These are phyloP conservation scores for Microcebus lehilahytsara DNA, from an alignment of 2,113 vertebrate genomes.

Conservation along the genomic window DNA sequence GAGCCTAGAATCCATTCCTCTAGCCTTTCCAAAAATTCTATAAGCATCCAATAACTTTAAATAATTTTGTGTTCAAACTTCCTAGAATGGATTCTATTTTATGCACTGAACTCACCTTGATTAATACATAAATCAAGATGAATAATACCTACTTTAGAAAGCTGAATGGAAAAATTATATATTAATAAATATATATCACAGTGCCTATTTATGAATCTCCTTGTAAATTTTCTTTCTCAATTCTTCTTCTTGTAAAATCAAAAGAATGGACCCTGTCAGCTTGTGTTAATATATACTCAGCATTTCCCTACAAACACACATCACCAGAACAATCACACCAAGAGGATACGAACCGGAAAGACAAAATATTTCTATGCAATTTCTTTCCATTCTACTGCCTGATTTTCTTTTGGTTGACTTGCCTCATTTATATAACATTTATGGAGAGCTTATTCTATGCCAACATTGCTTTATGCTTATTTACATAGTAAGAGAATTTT, in stretches of 20 bases:
- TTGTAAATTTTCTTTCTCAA: background rate
- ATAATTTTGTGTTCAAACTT: background rate
- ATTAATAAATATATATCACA: background rate
- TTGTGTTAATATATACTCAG: background rate
- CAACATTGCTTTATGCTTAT: background rate
- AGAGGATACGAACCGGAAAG: background rate
- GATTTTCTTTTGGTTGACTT: background rate
- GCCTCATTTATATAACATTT: background rate
- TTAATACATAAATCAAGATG: conserved; percentile 8
- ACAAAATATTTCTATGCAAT: background rate
- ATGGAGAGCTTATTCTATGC: background rate
- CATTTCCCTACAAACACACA: conserved; percentile 29
- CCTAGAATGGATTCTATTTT: background rate
- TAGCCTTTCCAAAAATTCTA: background rate
- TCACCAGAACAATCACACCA: background rate
- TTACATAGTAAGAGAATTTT: background rate
- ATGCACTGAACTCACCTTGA: background rate
- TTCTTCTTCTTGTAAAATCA: conserved; percentile 4
- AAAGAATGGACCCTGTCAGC: background rate
- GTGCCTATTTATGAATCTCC: background rate
- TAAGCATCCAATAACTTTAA: background rate
- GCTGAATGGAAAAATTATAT: background rate
- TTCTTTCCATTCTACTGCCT: background rate
- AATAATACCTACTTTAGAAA: conserved; percentile 17
- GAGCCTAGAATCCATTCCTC: background rate